A percentile compares a stretch with the other conserved stretches of the same genome.
These are phyloP conservation scores for Eumeta japonica DNA, from an alignment of 1,140 invertebrate genomes.

Conservation along the genomic window DNA sequence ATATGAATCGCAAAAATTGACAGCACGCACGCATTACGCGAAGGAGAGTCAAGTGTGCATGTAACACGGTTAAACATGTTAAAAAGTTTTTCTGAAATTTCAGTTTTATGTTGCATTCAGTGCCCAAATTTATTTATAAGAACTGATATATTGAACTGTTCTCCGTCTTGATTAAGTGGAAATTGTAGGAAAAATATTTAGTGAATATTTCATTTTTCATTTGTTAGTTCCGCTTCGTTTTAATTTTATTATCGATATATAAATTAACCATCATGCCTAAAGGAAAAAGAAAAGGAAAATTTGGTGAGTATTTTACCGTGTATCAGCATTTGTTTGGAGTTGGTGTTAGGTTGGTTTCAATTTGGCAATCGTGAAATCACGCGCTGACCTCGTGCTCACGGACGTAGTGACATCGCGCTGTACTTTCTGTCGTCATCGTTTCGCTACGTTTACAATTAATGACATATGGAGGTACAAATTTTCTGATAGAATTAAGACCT, in stretches of 20 bases:
- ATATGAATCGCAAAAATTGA: too few relatives aligned
- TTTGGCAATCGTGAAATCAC: too few relatives aligned
- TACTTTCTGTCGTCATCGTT: too few relatives aligned
- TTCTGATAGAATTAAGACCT: too few relatives aligned
- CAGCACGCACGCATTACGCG: conserved; percentile 42
- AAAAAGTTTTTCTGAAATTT: conserved; percentile 59
- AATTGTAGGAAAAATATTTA: conserved; percentile 50
- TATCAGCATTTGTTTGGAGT: too few relatives aligned
- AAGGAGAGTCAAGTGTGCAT: conserved; percentile 49
- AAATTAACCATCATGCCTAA: conserved; percentile 47
- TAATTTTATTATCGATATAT: conserved; percentile 4
- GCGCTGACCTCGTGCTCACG: too few relatives aligned
- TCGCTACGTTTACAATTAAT: too few relatives aligned
- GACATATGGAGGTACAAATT: too few relatives aligned
- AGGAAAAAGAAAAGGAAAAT: conserved; percentile 56
- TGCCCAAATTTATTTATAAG: conserved; percentile 49
- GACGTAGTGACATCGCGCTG: too few relatives aligned
- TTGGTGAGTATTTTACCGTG: conserved; percentile 42
- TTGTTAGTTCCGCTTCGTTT: conserved; percentile 27
- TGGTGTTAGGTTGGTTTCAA: too few relatives aligned
- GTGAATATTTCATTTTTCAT: conserved; percentile 33
- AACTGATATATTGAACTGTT: conserved; percentile 56
- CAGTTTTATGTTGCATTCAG: conserved; percentile 56
- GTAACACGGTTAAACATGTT: conserved; percentile 57
- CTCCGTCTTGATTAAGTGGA: conserved; percentile 57